These are phyloP conservation scores for Thalassarche chlororhynchos DNA, from an alignment of 2,113 vertebrate species.

Conservation along the genomic window DNA sequence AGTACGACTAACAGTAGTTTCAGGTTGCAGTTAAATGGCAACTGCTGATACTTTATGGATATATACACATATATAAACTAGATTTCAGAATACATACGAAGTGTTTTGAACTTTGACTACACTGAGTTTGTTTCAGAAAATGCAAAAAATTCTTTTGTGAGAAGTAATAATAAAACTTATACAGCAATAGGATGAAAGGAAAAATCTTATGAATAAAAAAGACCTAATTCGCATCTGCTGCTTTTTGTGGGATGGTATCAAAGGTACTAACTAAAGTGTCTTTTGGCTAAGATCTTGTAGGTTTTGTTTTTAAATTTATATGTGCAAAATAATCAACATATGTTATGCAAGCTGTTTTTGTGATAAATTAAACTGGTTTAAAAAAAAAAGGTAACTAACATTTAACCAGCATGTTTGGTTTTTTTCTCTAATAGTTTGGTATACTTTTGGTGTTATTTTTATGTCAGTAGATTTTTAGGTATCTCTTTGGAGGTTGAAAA, in stretches of 20 bases:
- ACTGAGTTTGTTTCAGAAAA: background rate
- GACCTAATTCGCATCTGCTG: background rate
- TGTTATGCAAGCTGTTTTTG: background rate
- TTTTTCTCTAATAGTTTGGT: background rate
- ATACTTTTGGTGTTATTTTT: background rate
- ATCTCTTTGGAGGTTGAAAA: background rate
- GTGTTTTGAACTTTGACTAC: background rate
- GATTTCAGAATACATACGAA: background rate
- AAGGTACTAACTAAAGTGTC: background rate
- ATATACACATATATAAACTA: background rate
- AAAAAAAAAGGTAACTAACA: background rate
- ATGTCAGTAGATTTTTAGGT: background rate
- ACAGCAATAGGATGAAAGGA: background rate
- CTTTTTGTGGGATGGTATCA: background rate
- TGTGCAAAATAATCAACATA: background rate
- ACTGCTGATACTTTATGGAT: background rate
- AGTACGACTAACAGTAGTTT: background rate
- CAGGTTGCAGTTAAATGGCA: background rate
- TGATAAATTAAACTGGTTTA: background rate
- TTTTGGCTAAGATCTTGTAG: background rate
- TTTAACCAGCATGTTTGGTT: background rate
- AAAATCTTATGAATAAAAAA: background rate
- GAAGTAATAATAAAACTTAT: background rate
- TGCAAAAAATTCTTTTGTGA: background rate
- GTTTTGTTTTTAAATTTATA: background rate